Base-by-base conservation (phyloP, 2,113 vertebrate species). In the Anser brachyrhynchus region DNA sequence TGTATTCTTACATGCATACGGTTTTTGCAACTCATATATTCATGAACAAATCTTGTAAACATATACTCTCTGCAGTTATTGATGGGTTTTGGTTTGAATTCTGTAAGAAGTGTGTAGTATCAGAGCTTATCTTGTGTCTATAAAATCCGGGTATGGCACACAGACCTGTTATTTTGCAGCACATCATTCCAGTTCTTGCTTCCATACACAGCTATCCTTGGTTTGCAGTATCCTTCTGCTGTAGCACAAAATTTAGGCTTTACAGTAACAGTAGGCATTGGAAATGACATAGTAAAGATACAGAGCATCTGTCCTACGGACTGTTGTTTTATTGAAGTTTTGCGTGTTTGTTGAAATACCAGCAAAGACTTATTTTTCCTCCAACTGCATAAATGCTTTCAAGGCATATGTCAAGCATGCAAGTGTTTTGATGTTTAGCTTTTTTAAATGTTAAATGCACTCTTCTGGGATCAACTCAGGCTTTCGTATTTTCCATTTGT, bases 401-500 rank as follows among this genome's bases (percentile, higher is more conserved):
- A 57, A 64, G 25, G 20, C 80, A 4, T 88, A 25, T 54, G 52
- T 76, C 37, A 66, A 43, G 69, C 3, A 13, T 71, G 49, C 39
- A 65, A 44, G 3, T 46, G 35, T 78, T 77, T 20, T 87, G 57
- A 15, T 61, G 9, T 54, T 87, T 37, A 28, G 37, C 82, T 88
- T 84, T 82, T 22, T 51, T 33, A 43, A 89, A 79, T 20, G n/a
- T 20, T 37, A 31, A 26, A 17, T 74, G 74, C 18, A 11, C 25
- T 87, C 7, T 44, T 90, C 85, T 13, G 35, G 51, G 69, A 76
- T 83, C 65, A 52, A 0, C 79, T 90, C 65, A 76, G 57, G 92
- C 59, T 86, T 95, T 49, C 43, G 73, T 89, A 64, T 91, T 95
- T 93, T 95, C 86, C 88, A 65, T 86, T 91, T 86, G 14, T 1